Conservation (phyloP, 2,113 vertebrate genomes). For the Dissostichus mawsoni region DNA sequence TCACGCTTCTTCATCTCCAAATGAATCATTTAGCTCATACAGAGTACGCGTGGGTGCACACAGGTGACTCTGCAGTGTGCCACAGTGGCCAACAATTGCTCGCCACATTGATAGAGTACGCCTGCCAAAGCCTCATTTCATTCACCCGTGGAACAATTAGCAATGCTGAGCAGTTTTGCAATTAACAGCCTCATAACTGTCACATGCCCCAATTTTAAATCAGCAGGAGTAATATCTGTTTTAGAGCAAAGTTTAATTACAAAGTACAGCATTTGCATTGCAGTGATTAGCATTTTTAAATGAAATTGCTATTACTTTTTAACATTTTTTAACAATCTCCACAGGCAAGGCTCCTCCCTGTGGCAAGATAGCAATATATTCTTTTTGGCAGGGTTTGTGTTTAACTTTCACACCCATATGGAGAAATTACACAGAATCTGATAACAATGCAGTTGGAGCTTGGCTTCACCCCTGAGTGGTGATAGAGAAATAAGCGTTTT, state of each 20-base stretch:
- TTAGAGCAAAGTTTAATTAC: slow-evolving; percentile 87
- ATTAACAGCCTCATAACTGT: slow-evolving; percentile 86
- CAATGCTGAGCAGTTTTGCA: slow-evolving; percentile 86
- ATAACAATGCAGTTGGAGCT: slow-evolving; percentile 52
- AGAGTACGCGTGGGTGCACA: slow-evolving; percentile 31
- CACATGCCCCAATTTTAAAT: slow-evolving; percentile 85
- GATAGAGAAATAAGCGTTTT: slow-evolving; percentile 70
- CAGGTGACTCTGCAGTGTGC: slow-evolving; percentile 68
- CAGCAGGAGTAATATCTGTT: slow-evolving; percentile 83
- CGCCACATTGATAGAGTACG: slow-evolving; percentile 76
- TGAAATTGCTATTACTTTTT: slow-evolving; percentile 64
- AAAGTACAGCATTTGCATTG: slow-evolving; percentile 81
- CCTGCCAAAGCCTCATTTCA: slow-evolving; percentile 79
- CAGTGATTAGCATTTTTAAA: slow-evolving; percentile 81
- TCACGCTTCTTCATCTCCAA: neutral
- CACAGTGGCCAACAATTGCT: slow-evolving; percentile 42
- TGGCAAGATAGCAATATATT: slow-evolving; percentile 41
- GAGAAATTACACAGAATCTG: slow-evolving; percentile 60
- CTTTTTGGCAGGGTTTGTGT: slow-evolving; percentile 44
- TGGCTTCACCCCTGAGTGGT: slow-evolving; percentile 53
- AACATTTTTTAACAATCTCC: slow-evolving; percentile 40
- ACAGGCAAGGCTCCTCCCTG: slow-evolving; percentile 16
- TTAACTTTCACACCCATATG: slow-evolving; percentile 35
- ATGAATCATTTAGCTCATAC: slow-evolving; percentile 52
- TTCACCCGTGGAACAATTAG: slow-evolving; percentile 84